Percentiles rank a stretch among this genome's conserved stretches.
Evolutionary conservation across 2,113 vertebrate genomes (phyloP).

Genomic region (Semnopithecus entellus): DNA sequence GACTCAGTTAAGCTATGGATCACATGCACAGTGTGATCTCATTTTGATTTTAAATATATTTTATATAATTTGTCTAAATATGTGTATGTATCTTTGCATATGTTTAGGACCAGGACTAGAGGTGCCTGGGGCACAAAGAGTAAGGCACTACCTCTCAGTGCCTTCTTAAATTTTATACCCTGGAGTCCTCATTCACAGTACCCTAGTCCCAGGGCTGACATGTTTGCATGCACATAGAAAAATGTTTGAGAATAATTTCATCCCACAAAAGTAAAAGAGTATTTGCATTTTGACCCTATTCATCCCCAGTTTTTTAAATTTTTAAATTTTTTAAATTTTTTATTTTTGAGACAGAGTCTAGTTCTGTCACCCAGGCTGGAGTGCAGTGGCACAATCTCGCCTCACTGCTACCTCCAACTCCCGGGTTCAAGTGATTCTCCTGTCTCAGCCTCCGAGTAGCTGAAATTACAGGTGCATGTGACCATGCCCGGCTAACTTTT

Average conservation of each 20-base stretch:
- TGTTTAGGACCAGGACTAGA: background rate
- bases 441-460: no score
- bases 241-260: background rate
- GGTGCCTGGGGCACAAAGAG: background rate
- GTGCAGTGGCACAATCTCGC: no score
- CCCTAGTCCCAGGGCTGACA: background rate
- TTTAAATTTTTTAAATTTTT: background rate
- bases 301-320: background rate
- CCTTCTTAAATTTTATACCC: background rate
- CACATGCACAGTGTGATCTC: background rate
- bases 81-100: background rate
- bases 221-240: background rate
- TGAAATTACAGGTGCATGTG: no score
- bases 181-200: background rate
- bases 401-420: no score
- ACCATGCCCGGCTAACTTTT: no score
- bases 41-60: slow-evolving; percentile 14
- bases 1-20: background rate
- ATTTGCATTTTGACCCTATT: background rate
- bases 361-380: no score
- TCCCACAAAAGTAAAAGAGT: background rate
- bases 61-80: background rate
- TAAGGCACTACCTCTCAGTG: background rate
- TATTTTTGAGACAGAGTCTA: no score
- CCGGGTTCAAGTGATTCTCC: no score